Evolutionary conservation across 1,140 invertebrate genomes (phyloP), one percentile per base, ranked within the genome.

Genomic region (Acromyrmex charruanus): DNA sequence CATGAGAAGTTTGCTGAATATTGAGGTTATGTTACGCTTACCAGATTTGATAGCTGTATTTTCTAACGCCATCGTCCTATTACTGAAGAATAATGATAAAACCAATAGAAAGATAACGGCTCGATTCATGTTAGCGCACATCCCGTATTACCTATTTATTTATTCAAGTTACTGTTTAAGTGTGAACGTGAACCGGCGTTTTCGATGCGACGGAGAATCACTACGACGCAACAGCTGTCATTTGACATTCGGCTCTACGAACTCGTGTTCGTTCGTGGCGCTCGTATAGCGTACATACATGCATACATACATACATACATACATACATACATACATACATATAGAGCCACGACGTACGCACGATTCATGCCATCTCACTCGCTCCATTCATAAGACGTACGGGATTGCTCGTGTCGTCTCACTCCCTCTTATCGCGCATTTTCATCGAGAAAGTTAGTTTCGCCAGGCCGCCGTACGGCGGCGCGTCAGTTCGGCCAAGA

Each of bases 401-500:
- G 66, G 74, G 39, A 21, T n/a, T 3, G 65, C 51, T 6, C 82
- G 39, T 39, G 75, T 63, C 21, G 16, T 89, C 87, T 88, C 82
- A 16, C 53, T 88, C 51, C 0, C 3, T 1, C 71, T 6, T 7
- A 7, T 74, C 55, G 74, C 61, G 84, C 49, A 58, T 59, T 72
- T 72, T 53, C 31, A 25, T n/a, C 14, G 31, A n/a, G 6, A 1
- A 12, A 21, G 31, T 16, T 1, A 58, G 69, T 9, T 65, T 90
- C 35, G 89, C 77, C 69, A 81, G 85, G 69, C 77, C 81, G 61
- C 80, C 96, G 94, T 91, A 93, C 95, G 95, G 94, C 93, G 95
- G 96, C 96, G 96, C 94, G 91, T 89, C 85, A 90, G 90, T 94
- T 91, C 91, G 77, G 85, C 88, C 96, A 97, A 97, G 95, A 97